A percentile compares a stretch with the other conserved stretches of the same genome.
Evolutionary conservation across 2,888 invertebrate genomes (phyloP).

Genomic region (Leptinotarsa juncta): DNA sequence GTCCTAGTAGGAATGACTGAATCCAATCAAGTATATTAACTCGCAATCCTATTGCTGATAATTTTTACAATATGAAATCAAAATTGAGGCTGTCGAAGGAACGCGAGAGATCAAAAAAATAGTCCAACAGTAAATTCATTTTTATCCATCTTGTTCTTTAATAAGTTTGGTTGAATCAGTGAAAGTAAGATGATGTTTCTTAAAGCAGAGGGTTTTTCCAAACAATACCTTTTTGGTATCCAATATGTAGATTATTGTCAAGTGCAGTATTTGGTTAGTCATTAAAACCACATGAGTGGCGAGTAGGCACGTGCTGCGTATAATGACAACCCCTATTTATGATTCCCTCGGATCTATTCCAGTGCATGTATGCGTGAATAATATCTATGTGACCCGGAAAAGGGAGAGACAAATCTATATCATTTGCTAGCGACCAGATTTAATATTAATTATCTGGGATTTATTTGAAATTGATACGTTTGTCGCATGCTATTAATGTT

Average conservation of each 20-base stretch:
- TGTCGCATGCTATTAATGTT: slow-evolving; percentile 19
- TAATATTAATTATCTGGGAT: slow-evolving; percentile 38
- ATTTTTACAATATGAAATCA: too few species aligned
- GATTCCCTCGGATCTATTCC: slow-evolving; percentile 38
- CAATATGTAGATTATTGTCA: slow-evolving; percentile 49
- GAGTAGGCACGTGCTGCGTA: slow-evolving; percentile 54
- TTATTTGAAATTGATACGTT: slow-evolving; percentile 36
- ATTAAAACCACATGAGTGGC: slow-evolving; percentile 57
- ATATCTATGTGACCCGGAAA: slow-evolving; percentile 30
- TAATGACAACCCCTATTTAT: slow-evolving; percentile 51
- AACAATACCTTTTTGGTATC: slow-evolving; percentile 12
- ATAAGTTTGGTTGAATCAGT: too few species aligned
- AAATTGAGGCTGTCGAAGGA: too few species aligned
- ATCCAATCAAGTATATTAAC: too few species aligned
- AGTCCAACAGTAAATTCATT: too few species aligned
- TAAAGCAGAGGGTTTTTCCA: not conserved
- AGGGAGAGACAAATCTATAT: slow-evolving; percentile 29
- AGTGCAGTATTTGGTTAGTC: slow-evolving; percentile 60
- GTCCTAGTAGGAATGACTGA: too few species aligned
- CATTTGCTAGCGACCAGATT: slow-evolving; percentile 28
- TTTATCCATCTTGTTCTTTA: too few species aligned
- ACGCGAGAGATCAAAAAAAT: too few species aligned
- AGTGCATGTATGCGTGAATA: slow-evolving; percentile 43
- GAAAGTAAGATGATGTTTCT: not conserved
- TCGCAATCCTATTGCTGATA: too few species aligned